Conservation (phyloP, 2,797 vertebrate genomes). For the Malurus splendens region DNA sequence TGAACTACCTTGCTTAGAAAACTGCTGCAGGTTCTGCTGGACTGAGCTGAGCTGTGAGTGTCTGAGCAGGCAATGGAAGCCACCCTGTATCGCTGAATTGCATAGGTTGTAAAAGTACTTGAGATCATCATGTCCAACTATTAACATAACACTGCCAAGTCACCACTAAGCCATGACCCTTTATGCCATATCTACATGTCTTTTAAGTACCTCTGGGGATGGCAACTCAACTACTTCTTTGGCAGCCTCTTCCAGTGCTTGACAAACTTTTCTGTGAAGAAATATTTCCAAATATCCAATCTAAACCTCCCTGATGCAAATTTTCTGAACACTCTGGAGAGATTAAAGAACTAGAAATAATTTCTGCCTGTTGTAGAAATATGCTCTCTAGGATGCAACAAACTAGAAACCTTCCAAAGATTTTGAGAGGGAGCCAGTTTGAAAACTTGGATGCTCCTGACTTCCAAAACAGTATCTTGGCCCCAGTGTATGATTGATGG, state of each 20-base stretch:
- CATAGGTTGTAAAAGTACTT: not conserved
- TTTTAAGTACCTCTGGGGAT: not conserved
- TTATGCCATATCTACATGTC: not conserved
- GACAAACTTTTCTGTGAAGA: not conserved
- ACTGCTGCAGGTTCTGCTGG: not conserved
- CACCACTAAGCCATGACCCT: not conserved
- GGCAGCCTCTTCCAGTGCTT: not conserved
- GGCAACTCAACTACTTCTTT: not conserved
- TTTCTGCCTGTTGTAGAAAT: not conserved
- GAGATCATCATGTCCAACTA: not conserved
- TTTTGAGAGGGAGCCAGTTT: not conserved
- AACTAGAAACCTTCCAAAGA: not conserved
- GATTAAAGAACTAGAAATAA: not conserved
- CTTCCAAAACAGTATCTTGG: not conserved
- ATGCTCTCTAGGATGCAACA: not conserved
- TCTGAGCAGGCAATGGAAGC: not conserved
- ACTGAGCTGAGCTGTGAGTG: not conserved
- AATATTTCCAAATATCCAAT: not conserved
- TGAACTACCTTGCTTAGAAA: not conserved
- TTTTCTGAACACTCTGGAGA: not conserved
- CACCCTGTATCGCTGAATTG: not conserved
- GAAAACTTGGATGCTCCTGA: not conserved
- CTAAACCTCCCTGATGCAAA: not conserved
- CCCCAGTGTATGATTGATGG: not conserved
- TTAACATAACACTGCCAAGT: not conserved